Evolutionary conservation across 2,888 invertebrate genomes (phyloP).

Genomic region (Scrobipalpa atriplicella): DNA sequence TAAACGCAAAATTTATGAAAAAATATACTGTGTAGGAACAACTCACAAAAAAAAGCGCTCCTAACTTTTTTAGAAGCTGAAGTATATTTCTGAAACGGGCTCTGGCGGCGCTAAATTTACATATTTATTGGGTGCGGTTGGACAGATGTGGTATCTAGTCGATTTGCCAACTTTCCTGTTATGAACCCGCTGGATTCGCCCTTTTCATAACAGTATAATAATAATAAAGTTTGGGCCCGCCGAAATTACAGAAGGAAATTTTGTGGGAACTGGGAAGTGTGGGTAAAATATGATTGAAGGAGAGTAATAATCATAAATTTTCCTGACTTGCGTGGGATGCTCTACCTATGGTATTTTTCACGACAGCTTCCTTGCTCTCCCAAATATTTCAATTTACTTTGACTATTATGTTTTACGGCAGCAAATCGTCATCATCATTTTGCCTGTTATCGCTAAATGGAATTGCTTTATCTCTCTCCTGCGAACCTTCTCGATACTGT

Average conservation of each 20-base stretch:
- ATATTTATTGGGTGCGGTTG: slow-evolving; percentile 69
- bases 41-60: no score
- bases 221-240: slow-evolving; percentile 11
- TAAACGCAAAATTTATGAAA: no score
- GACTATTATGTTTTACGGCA: not conserved
- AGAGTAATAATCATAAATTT: slow-evolving; percentile 11
- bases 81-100: slow-evolving; percentile 24
- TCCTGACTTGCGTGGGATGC: slow-evolving; percentile 2
- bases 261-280: slow-evolving; percentile 14
- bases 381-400: not conserved
- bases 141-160: slow-evolving; percentile 65
- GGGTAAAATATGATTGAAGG: slow-evolving; percentile 16
- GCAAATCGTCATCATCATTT: not conserved
- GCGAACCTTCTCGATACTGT: no score
- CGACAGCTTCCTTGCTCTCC: not conserved
- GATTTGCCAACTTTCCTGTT: slow-evolving; percentile 46
- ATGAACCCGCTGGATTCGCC: slow-evolving; percentile 19
- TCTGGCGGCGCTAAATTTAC: slow-evolving; percentile 63
- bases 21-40: no score
- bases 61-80: not conserved
- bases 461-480: no score
- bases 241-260: slow-evolving; percentile 19
- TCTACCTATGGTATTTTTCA: slow-evolving; percentile 11
- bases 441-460: not conserved
- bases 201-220: slow-evolving; percentile 12